phyloP scores from a whole-genome alignment of 1,140 invertebrate species.

The Parapsyche elsis region DNA sequence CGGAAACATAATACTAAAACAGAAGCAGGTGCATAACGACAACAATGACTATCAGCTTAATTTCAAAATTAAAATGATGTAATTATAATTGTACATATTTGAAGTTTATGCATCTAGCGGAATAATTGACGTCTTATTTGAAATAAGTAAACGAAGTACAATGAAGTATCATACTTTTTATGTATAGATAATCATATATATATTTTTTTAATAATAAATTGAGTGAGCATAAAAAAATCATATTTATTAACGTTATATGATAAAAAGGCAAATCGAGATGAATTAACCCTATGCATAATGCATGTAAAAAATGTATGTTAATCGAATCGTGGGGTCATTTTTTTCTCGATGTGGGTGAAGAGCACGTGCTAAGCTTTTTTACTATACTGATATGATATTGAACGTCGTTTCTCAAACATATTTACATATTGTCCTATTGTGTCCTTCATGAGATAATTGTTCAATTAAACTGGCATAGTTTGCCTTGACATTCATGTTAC shows the following conservation, averaged over 20 bases:
- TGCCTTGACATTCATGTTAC: too few species aligned
- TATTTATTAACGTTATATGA: constrained; percentile 29
- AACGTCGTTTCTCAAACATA: constrained; percentile 24
- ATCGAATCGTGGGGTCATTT: constrained; percentile 50
- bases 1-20: constrained; percentile 18
- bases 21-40: constrained; percentile 20
- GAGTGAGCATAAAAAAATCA: constrained; percentile 11
- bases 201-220: neutral
- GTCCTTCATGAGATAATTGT: neutral
- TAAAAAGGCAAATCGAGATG: constrained; percentile 39
- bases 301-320: constrained; percentile 45
- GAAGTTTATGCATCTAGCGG: too few species aligned
- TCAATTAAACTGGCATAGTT: too few species aligned
- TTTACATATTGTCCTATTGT: neutral
- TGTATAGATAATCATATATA: neutral
- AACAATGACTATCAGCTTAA: too few species aligned
- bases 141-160: too few species aligned
- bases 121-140: too few species aligned
- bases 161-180: neutral
- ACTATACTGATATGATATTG: neutral
- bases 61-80: too few species aligned
- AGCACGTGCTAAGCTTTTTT: constrained; percentile 36
- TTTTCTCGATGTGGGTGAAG: constrained; percentile 42
- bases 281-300: constrained; percentile 46
- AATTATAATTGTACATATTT: too few species aligned